Conservation (phyloP, 2,113 vertebrate genomes). For the Turnix velox region DNA sequence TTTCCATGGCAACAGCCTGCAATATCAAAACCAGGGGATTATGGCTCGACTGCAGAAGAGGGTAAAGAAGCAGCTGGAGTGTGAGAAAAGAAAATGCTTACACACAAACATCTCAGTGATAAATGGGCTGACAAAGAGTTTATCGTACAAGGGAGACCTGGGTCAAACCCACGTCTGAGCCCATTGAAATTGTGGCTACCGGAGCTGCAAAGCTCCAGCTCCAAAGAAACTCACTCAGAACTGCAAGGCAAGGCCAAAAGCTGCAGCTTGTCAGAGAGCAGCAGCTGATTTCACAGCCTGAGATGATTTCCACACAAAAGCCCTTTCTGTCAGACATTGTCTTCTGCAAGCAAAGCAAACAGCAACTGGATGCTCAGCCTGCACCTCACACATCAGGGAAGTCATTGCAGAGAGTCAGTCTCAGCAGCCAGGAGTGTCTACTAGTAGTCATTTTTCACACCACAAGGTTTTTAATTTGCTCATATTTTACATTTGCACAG, state of each 20-base stretch:
- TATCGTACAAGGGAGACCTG: not conserved
- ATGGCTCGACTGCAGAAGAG: slow-evolving; percentile 50
- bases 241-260: not conserved
- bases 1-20: slow-evolving; percentile 68
- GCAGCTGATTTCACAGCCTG: not conserved
- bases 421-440: not conserved
- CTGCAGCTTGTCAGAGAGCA: not conserved
- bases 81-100: slow-evolving; percentile 39
- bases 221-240: not conserved
- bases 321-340: not conserved
- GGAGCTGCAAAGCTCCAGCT: not conserved
- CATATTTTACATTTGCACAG: not conserved
- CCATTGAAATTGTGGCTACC: not conserved
- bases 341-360: not conserved
- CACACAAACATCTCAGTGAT: slow-evolving; percentile 18
- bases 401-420: rapidly evolving
- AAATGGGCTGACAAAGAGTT: slow-evolving; percentile 21
- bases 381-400: not conserved
- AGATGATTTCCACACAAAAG: not conserved
- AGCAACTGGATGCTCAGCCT: not conserved
- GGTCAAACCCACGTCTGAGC: not conserved
- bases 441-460: not conserved
- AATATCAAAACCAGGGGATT: slow-evolving; percentile 58
- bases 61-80: slow-evolving; percentile 44
- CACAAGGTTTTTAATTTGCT: not conserved